Base-by-base conservation (phyloP, 2,797 vertebrate species). In the Lindbergichthys nudifrons region DNA sequence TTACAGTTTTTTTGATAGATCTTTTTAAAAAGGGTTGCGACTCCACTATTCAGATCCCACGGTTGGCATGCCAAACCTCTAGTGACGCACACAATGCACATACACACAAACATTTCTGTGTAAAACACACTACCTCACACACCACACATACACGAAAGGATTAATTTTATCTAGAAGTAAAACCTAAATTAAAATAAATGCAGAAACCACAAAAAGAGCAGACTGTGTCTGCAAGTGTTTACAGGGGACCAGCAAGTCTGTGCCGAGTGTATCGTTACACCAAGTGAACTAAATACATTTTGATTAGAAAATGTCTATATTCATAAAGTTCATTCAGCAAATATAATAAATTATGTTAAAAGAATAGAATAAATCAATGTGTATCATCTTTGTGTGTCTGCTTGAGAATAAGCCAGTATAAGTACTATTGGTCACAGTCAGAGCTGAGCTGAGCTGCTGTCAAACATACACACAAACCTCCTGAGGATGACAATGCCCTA, bases 41-140 rank as follows among this genome's bases (percentile, higher is more conserved):
- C 91, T 90, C 64, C 52, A 45, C 70, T 75, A 65, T 71, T 89
- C 79, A 86, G 85, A 88, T 86, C 86, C 81, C 81, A 87, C 71
- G 43, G 56, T 73, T 65, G 70, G 66, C 75, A 36, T 87, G 92
- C 94, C 93, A 95, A 95, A 95, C 94, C 94, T 88, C 90, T 43
- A 89, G 82, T 94, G 93, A 95, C 93, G 93, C 93, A 94, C 90
- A 86, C 64, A 57, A 86, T 36, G 32, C 32, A 36, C 1, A 36
- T 9, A 36, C 32, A 36, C 70, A 67, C 51, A 81, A 4, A 68
- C 75, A 76, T 69, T 79, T 84, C 51, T 63, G 76, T 75, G 65
- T 78, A 82, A 81, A 89, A 83, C n/a, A 53, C 11, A 15, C 81
- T 77, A 85, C 79, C 75, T 88, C 74, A 73, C 72, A 85, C 64